These are phyloP conservation scores for Falco rusticolus DNA, from an alignment of 2,797 vertebrate species.

Conservation along the genomic window DNA sequence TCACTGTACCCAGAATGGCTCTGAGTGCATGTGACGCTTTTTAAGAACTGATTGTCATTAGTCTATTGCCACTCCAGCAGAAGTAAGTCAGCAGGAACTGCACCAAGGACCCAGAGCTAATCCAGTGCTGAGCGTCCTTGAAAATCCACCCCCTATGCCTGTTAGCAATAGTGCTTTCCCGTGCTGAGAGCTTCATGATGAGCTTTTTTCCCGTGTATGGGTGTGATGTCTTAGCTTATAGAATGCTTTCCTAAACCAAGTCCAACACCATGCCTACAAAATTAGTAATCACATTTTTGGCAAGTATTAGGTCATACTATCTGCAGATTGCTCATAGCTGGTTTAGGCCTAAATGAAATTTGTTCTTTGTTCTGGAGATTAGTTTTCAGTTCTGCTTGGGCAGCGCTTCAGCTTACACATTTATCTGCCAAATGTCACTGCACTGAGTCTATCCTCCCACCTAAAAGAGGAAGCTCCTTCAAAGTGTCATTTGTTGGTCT, in stretches of 20 bases:
- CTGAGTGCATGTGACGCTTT: not conserved
- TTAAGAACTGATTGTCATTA: not conserved
- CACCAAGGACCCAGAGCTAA: not conserved
- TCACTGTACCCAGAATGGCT: not conserved
- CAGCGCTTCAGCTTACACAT: not conserved
- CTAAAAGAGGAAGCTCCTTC: not conserved
- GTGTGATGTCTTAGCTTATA: not conserved
- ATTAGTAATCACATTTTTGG: not conserved
- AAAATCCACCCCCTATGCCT: not conserved
- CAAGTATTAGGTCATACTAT: not conserved
- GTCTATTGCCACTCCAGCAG: not conserved
- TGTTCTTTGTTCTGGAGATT: slow-evolving; percentile 12
- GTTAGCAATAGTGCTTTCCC: not conserved
- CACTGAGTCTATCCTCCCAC: not conserved
- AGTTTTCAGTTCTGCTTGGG: slow-evolving; percentile 15
- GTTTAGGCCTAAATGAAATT: not conserved
- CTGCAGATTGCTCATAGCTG: not conserved
- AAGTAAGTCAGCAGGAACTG: not conserved
- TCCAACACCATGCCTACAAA: not conserved
- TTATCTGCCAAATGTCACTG: not conserved
- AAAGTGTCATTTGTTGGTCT: not conserved
- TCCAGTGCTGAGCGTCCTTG: not conserved
- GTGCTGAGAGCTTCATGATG: not conserved
- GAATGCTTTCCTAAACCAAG: not conserved
- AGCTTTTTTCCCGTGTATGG: rapidly evolving